Conservation (phyloP, 1,140 invertebrate species). For the Delia radicum region DNA sequence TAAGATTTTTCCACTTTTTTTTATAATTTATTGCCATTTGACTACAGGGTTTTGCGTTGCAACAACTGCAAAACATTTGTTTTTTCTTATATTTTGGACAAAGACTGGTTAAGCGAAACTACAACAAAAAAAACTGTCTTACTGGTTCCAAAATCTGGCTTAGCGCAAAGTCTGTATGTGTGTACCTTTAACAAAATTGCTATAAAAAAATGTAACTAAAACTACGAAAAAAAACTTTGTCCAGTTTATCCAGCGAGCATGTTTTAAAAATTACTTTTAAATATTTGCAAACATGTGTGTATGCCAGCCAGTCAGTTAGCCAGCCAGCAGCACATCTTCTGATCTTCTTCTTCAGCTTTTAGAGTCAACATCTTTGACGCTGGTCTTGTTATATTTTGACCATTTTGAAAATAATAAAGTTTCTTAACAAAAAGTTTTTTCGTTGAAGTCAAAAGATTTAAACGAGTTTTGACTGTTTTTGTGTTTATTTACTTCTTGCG, state of each 20-base stretch:
- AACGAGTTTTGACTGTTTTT: slow-evolving; percentile 7
- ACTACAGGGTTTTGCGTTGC: not conserved
- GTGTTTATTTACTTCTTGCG: not conserved
- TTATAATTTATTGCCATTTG: slow-evolving; percentile 15
- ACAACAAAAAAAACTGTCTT: not conserved
- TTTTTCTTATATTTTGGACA: too few relatives aligned
- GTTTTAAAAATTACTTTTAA: too few relatives aligned
- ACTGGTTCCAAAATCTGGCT: too few relatives aligned
- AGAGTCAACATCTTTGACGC: not conserved
- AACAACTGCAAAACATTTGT: not conserved
- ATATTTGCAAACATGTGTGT: too few relatives aligned
- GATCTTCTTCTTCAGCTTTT: not conserved
- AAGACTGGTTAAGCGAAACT: not conserved
- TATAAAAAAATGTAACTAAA: too few relatives aligned
- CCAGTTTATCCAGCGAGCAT: too few relatives aligned
- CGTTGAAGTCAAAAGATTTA: not conserved
- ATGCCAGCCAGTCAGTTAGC: too few relatives aligned
- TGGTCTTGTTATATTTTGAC: slow-evolving; percentile 11
- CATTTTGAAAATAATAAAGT: not conserved
- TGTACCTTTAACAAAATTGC: too few relatives aligned
- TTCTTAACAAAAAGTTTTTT: not conserved
- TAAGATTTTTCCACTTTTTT: not conserved
- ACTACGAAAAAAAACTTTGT: too few relatives aligned
- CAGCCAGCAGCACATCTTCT: not conserved
- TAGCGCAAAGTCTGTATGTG: too few relatives aligned